Percentiles rank a stretch among this genome's conserved stretches.
phyloP scores from a whole-genome alignment of 2,113 vertebrate species.

The Eurypyga helias region DNA sequence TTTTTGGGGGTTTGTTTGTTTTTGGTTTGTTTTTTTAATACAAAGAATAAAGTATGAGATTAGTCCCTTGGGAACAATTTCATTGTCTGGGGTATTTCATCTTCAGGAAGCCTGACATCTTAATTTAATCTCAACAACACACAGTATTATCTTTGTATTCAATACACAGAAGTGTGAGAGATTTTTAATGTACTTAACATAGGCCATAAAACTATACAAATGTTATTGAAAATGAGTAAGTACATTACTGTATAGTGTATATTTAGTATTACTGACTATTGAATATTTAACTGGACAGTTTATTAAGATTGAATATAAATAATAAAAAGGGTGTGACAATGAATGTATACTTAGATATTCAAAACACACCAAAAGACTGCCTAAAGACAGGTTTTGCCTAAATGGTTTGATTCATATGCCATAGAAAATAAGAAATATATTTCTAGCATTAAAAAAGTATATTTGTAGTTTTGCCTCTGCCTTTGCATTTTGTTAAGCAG shows the following conservation, averaged over 20 bases:
- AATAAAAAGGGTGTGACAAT: not conserved
- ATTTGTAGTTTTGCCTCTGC: not conserved
- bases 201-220: not conserved
- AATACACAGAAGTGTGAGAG: not conserved
- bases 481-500: not conserved
- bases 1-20: too few species aligned
- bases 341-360: not conserved
- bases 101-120: not conserved
- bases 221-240: not conserved
- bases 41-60: not conserved
- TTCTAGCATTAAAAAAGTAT: not conserved
- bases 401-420: not conserved
- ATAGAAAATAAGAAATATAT: not conserved
- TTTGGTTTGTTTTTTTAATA: not conserved
- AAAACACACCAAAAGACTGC: not conserved
- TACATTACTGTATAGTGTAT: not conserved
- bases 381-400: not conserved
- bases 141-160: not conserved
- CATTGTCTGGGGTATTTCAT: not conserved
- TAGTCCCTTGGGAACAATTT: not conserved
- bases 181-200: not conserved
- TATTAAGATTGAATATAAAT: not conserved
- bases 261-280: not conserved
- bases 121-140: not conserved
- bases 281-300: not conserved